These are phyloP conservation scores for Holacanthella duospinosa DNA, from an alignment of 2,888 invertebrate genomes.

Conservation along the genomic window DNA sequence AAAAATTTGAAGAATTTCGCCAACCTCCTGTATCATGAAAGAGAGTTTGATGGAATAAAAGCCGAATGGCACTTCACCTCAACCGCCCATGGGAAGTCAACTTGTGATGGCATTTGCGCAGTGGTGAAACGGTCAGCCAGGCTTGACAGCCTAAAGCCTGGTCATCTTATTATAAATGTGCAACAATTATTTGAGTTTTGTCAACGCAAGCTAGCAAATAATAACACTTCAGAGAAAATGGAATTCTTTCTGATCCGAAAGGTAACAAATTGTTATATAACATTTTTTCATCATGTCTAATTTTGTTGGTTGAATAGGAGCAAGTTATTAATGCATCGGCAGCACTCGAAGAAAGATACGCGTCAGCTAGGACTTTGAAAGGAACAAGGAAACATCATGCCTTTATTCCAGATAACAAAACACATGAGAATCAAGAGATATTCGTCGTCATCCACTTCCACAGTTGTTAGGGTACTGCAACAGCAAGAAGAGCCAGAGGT, in stretches of 20 bases:
- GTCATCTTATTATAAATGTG: not conserved
- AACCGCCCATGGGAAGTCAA: conserved; percentile 28
- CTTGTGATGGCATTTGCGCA: conserved; percentile 24
- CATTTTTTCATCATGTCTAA: not conserved
- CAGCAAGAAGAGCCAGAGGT: not conserved
- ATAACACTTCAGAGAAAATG: no score
- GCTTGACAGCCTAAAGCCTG: not conserved
- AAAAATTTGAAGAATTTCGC: conserved; percentile 32
- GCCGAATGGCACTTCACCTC: conserved; percentile 34
- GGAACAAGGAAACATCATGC: not conserved
- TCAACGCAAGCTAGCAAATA: no score
- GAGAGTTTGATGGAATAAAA: conserved; percentile 21
- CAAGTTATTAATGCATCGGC: no score
- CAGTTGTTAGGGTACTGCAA: not conserved
- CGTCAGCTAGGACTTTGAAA: not conserved
- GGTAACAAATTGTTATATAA: no score
- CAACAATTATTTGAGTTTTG: no score
- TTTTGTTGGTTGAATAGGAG: not conserved
- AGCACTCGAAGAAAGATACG: no score
- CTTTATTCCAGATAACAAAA: not conserved
- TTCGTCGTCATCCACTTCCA: not conserved
- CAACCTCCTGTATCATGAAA: conserved; percentile 22
- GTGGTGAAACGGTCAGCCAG: not conserved
- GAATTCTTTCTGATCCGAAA: no score
- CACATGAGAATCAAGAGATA: not conserved